Conservation (phyloP, 2,797 vertebrate species). For the Tangara arthus region DNA sequence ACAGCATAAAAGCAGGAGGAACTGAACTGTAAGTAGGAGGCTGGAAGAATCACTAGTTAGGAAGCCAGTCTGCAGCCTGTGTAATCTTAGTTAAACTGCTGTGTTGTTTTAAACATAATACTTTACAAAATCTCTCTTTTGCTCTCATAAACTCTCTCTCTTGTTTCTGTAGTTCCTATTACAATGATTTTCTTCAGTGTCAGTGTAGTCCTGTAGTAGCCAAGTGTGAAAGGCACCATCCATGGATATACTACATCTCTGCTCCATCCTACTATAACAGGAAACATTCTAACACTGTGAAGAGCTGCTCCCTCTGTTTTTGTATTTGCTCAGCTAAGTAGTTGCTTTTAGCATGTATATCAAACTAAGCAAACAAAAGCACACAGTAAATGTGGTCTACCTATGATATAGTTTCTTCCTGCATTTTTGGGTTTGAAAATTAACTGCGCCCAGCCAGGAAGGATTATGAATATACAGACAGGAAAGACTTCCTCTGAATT, state of each 20-base stretch:
- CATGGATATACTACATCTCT: background rate
- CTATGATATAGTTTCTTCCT: conserved; percentile 18
- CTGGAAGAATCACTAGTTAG: background rate
- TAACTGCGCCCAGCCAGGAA: conserved; percentile 11
- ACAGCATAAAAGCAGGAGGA: background rate
- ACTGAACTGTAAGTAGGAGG: background rate
- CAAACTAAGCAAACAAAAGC: conserved; percentile 14
- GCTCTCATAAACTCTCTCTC: background rate
- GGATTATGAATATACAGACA: background rate
- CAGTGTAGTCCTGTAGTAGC: background rate
- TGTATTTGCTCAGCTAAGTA: background rate
- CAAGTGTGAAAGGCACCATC: background rate
- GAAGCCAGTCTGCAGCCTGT: background rate
- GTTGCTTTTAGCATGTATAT: background rate
- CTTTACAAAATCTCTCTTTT: background rate
- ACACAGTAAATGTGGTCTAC: background rate
- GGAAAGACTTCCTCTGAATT: conserved; percentile 13
- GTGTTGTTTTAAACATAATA: background rate
- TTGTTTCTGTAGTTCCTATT: background rate
- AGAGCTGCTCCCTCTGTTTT: background rate
- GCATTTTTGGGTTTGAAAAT: conserved; percentile 29
- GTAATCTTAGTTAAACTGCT: background rate
- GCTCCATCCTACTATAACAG: background rate
- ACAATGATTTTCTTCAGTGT: accelerated
- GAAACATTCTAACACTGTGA: background rate